Base-by-base conservation (phyloP, 2,113 vertebrate genomes). In the Cyanoliseus patagonus region DNA sequence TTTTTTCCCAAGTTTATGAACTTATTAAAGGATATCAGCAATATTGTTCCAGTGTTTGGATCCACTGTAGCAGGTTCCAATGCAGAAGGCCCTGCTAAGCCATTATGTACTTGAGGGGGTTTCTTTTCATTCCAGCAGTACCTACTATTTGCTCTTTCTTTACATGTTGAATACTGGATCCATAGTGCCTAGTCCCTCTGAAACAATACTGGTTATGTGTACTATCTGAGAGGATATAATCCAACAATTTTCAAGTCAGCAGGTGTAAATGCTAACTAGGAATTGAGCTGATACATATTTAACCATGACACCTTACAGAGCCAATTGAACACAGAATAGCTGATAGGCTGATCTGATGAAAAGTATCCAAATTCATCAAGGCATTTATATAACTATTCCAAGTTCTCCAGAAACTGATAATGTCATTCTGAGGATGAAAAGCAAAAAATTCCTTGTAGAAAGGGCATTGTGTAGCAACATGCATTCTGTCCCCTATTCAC, bases 381-480 rank as follows among this genome's bases (percentile, higher is more conserved):
- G 9, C 31, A 8, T 67, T 78, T 82, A 7, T 86, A 33, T 69
- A 62, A 64, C 15, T 41, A 18, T 55, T 39, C 9, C 2, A 7
- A 68, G 7, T 3, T 46, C 19, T 59, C 7, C 17, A 51, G 67
- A 83, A 88, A 23, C 30, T 51, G 18, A 24, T 1, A 27, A 8
- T 22, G 61, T 33, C 6, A 61, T 30, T 64, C 47, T n/a, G 14
- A n/a, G 39, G 27, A 74, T 9, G 77, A 61, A 82, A 67, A 42
- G 4, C 1, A 46, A 49, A 83, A 41, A 35, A 7, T 57, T 72
- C 22, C 27, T 17, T 41, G 8, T 28, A 19, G 33, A 70, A 72
- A 24, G 1, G 4, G 5, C 3, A 2, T 10, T 57, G 30, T 61
- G 5, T 72, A 30, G 22, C 8, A 52, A 3, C 11, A 5, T 87